Conservation (phyloP, 2,797 vertebrate species). For the Nyctibius grandis region DNA sequence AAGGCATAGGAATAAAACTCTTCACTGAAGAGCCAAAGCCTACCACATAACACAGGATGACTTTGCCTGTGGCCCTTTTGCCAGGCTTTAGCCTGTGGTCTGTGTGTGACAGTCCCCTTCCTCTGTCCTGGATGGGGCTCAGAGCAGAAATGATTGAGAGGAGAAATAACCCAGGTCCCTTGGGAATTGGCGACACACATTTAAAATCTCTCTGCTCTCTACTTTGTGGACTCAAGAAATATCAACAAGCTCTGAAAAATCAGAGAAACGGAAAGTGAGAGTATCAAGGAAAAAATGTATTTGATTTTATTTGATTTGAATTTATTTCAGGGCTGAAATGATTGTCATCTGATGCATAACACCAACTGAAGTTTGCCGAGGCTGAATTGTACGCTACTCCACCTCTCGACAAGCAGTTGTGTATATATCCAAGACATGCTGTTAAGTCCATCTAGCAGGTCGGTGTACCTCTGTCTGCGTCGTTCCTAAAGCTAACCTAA, state of each 20-base stretch:
- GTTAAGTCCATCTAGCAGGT: background rate
- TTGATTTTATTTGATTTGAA: background rate
- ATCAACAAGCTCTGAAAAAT: background rate
- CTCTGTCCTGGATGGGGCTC: background rate
- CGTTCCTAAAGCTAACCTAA: background rate
- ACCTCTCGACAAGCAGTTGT: fast-evolving
- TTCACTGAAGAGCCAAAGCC: background rate
- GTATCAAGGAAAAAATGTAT: background rate
- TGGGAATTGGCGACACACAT: fast-evolving
- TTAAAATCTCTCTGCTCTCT: background rate
- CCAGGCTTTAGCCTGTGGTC: background rate
- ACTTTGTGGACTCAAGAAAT: background rate
- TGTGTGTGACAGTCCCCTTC: background rate
- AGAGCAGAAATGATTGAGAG: background rate
- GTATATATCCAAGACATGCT: background rate
- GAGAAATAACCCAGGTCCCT: background rate
- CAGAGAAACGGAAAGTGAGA: background rate
- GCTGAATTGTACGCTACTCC: background rate
- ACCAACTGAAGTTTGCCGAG: background rate
- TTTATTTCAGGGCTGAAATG: background rate
- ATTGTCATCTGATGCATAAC: background rate
- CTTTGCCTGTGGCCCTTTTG: background rate
- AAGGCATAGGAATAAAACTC: background rate
- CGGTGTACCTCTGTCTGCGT: fast-evolving
- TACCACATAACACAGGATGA: background rate